Conservation (phyloP, 2,888 invertebrate species). For the Bursaphelenchus okinawaensis region DNA sequence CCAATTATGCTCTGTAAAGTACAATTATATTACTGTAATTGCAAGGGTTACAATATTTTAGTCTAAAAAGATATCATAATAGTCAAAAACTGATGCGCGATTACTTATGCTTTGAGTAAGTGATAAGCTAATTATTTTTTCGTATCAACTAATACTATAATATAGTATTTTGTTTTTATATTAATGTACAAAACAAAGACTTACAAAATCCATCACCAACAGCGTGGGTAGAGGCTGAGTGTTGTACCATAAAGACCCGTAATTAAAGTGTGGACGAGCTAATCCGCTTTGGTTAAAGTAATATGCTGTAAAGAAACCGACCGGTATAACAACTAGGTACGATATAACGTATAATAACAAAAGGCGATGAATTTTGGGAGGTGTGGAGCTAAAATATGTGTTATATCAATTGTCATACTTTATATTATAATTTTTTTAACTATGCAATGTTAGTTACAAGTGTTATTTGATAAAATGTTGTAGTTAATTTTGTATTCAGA, state of each 20-base stretch:
- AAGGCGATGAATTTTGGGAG: neutral
- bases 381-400: neutral
- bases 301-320: neutral
- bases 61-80: too few species aligned
- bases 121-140: too few species aligned
- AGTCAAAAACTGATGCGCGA: too few species aligned
- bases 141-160: too few species aligned
- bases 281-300: neutral
- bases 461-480: too few species aligned
- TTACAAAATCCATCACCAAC: neutral
- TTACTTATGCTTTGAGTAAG: too few species aligned
- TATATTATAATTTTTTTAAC: too few species aligned
- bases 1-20: neutral
- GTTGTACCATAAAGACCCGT: neutral
- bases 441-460: too few species aligned
- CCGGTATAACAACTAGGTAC: neutral
- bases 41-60: too few species aligned
- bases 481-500: neutral
- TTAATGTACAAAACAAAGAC: neutral
- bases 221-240: neutral
- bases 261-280: neutral
- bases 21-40: too few species aligned
- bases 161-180: too few species aligned
- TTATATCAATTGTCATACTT: too few species aligned
- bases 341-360: neutral